phyloP scores from a whole-genome alignment of 2,888 invertebrate species.

The Coenonympha glycerion region DNA sequence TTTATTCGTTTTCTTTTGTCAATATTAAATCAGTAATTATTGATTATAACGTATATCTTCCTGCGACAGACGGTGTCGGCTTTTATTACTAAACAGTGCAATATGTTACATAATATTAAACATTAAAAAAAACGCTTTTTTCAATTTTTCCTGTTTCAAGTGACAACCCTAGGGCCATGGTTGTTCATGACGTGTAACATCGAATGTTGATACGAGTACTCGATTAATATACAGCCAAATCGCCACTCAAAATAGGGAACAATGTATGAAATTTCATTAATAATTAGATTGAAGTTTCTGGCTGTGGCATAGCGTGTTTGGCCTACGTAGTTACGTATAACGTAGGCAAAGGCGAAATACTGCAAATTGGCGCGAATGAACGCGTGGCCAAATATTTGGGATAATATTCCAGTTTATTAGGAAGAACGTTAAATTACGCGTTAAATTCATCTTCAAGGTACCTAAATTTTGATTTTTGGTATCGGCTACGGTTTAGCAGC shows the following conservation, averaged over 20 bases:
- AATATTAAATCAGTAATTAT: no score
- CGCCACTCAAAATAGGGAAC: constrained; percentile 40
- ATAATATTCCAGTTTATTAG: neutral
- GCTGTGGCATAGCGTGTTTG: constrained; percentile 16
- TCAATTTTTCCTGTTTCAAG: no score
- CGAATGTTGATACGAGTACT: constrained; percentile 31
- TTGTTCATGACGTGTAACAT: constrained; percentile 32
- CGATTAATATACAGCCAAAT: constrained; percentile 49
- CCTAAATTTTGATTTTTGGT: neutral
- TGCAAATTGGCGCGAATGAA: constrained; percentile 5
- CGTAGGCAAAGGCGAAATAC: constrained; percentile 5
- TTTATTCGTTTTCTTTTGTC: no score
- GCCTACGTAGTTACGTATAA: constrained; percentile 4
- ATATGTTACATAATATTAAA: no score
- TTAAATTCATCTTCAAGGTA: neutral
- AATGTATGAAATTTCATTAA: constrained; percentile 39
- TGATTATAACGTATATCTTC: no score
- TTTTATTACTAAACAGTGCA: no score
- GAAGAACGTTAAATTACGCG: neutral
- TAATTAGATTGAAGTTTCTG: constrained; percentile 27
- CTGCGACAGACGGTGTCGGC: no score
- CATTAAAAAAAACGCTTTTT: no score
- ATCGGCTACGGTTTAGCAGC: neutral
- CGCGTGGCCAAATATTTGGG: constrained; percentile 12
- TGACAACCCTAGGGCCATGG: constrained; percentile 32